Evolutionary conservation across 23 tunicate species (phyloP), one percentile per base, ranked within the genome.

Genomic region (Phallusia fumigata): DNA sequence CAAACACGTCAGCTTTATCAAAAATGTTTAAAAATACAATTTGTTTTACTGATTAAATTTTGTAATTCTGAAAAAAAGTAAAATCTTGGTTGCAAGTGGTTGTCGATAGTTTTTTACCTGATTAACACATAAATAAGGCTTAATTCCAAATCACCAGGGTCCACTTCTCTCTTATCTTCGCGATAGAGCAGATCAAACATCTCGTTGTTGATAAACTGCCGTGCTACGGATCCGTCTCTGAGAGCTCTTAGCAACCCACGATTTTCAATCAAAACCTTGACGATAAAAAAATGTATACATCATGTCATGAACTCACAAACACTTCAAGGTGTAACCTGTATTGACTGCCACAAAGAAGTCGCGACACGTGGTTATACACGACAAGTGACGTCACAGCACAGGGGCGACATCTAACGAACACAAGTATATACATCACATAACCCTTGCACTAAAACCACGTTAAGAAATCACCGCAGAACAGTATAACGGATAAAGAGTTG

Each of bases 151-250:
- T 91, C 78, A 13, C 47, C 65, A 0, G 24, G 76, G 53, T 86
- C 85, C 11, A 79, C 76, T n/a, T 82, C 82, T 52, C 28, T 52
- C 15, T 40, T 47, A 40, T 82, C 52, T 35, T 58, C 76, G 24
- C 86, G 84, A 75, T 21, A 90, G 8, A 90, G 36, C 76, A 90
- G 64, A 69, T 91, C 96, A 73, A 86, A 91, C 90, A 91, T 83
- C 53, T 91, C 96, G 15, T 91, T 79, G 65, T 78, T 82, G 32
- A 91, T 81, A 0, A 31, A 51, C 30, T 44, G 22, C 44, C 18
- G 34, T 16, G 49, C 31, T 13, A 33, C 30, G n/a, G 64, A 19
- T 82, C 58, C 81, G 0, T 79, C 32, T 24, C 81, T 50, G 21
- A 76, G 35, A 16, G 78, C 77, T 18, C 50, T 30, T 33, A 91